These are phyloP conservation scores for Drosophila bunnanda DNA, from an alignment of 2,888 invertebrate species.

Conservation along the genomic window DNA sequence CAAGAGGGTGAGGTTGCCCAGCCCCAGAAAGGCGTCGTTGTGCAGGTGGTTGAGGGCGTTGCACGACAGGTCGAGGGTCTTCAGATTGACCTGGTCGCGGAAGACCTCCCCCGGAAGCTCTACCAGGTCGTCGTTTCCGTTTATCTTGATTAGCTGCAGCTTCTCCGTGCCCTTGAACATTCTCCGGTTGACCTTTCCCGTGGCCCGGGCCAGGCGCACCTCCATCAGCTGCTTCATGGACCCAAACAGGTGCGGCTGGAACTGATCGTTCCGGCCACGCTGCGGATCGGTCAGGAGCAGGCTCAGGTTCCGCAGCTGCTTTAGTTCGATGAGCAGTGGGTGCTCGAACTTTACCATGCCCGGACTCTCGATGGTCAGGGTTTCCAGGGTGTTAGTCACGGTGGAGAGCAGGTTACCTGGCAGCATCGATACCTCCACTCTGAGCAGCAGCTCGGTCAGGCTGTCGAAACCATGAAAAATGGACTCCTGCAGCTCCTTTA, in stretches of 20 bases:
- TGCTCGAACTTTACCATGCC: constrained; percentile 48
- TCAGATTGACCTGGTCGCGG: constrained; percentile 52
- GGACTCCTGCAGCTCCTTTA: constrained; percentile 41
- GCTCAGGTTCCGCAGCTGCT: constrained; percentile 58
- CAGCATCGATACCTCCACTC: constrained; percentile 51
- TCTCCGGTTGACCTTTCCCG: constrained; percentile 86
- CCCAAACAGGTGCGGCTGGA: constrained; percentile 85
- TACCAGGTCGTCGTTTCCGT: constrained; percentile 45
- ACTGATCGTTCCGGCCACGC: not conserved
- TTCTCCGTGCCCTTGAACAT: constrained; percentile 88
- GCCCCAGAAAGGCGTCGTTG: constrained; percentile 79
- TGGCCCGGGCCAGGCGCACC: constrained; percentile 87
- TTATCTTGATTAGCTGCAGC: constrained; percentile 85
- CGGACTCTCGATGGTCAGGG: constrained; percentile 57
- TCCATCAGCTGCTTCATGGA: constrained; percentile 86
- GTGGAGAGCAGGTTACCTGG: constrained; percentile 50
- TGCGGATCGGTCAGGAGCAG: constrained; percentile 32
- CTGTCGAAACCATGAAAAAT: constrained; percentile 60
- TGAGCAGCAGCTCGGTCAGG: constrained; percentile 51
- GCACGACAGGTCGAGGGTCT: constrained; percentile 84
- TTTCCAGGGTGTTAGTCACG: constrained; percentile 50
- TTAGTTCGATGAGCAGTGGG: constrained; percentile 49
- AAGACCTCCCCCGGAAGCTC: constrained; percentile 56
- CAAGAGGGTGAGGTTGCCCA: constrained; percentile 86
- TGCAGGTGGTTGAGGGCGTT: constrained; percentile 28